These are phyloP conservation scores for Neocloeon triangulifer DNA, from an alignment of 1,140 invertebrate genomes.

Conservation along the genomic window DNA sequence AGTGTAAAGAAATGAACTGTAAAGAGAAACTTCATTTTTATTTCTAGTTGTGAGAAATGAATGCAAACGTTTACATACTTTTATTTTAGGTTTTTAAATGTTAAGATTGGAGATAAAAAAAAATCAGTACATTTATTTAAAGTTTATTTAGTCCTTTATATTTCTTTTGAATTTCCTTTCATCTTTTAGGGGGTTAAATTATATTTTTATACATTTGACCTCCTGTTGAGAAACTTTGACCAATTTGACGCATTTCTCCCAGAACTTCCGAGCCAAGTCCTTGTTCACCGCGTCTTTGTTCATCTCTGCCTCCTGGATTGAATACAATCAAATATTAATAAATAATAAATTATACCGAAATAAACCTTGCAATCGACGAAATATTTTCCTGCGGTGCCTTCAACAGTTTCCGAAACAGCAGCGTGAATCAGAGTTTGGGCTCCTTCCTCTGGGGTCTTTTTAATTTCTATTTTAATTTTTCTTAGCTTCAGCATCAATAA, in stretches of 20 bases:
- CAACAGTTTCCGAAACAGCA: conserved; percentile 25
- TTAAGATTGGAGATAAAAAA: too few species aligned
- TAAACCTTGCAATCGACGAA: conserved; percentile 26
- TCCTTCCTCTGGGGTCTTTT: conserved; percentile 24
- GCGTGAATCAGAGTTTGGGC: conserved; percentile 30
- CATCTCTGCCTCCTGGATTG: conserved; percentile 10
- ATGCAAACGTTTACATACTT: too few species aligned
- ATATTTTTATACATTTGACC: too few species aligned
- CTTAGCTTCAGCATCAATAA: background rate
- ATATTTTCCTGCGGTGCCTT: conserved; percentile 26
- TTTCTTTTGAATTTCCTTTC: too few species aligned
- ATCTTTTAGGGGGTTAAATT: too few species aligned
- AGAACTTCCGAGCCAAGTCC: conserved; percentile 17
- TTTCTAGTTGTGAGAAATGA: too few species aligned
- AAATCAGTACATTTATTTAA: too few species aligned
- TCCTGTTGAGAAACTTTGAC: conserved; percentile 13
- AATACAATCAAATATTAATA: too few species aligned
- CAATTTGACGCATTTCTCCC: conserved; percentile 18
- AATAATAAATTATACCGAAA: background rate
- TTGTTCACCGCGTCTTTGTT: conserved; percentile 13
- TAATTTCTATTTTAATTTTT: background rate
- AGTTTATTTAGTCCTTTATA: too few species aligned
- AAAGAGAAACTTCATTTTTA: too few species aligned
- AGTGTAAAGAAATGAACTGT: too few species aligned
- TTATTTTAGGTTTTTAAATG: too few species aligned